Evolutionary conservation across 2,797 vertebrate genomes (phyloP).

Genomic region (Valencia hispanica): DNA sequence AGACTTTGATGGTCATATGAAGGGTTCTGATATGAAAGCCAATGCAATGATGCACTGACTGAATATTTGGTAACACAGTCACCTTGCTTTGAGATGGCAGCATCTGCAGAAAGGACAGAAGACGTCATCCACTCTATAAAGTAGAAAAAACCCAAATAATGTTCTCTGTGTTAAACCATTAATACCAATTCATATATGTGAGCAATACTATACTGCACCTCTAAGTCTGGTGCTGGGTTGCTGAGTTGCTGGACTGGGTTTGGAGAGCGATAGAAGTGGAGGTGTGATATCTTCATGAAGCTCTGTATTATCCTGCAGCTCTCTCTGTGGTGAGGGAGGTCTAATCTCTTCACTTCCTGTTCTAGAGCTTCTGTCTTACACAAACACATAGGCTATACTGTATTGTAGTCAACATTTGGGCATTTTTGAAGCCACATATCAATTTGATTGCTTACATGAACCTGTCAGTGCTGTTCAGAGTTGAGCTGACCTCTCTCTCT

Average conservation of each 20-base stretch:
- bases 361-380: conserved; percentile 5
- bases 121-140: neutral
- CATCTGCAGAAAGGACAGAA: neutral
- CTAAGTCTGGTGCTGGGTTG: neutral
- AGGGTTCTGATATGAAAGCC: neutral
- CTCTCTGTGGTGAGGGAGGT: neutral
- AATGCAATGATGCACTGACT: neutral
- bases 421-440: neutral
- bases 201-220: conserved; percentile 5
- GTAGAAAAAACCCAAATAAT: no score
- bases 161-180: no score
- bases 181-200: neutral
- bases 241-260: neutral
- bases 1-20: neutral
- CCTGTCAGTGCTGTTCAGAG: neutral
- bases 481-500: accelerated
- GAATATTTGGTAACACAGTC: neutral
- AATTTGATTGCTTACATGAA: conserved; percentile 5
- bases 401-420: neutral
- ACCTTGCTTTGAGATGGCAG: conserved; percentile 16
- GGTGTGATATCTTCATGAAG: neutral
- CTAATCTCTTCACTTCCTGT: neutral
- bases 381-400: neutral
- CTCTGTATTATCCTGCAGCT: neutral
- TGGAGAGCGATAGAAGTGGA: neutral